phyloP scores from a whole-genome alignment of 1,140 invertebrate genomes.

The Leucophenga varia region DNA sequence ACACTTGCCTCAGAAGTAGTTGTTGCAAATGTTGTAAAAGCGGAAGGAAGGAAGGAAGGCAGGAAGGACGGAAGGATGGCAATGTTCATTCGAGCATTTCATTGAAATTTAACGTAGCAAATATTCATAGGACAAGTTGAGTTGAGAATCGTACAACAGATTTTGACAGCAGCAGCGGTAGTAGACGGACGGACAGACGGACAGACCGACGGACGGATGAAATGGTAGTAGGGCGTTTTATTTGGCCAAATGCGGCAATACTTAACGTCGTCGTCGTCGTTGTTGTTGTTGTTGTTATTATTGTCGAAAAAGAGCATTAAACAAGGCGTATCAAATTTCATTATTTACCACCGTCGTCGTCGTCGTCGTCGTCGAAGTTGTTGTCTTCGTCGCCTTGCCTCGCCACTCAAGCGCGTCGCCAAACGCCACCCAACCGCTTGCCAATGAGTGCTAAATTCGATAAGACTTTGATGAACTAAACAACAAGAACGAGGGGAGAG shows the following conservation, averaged over 20 bases:
- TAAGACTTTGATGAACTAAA: no score
- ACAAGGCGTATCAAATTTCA: conserved; percentile 57
- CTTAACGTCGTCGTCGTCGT: conserved; percentile 16
- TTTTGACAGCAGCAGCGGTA: background rate
- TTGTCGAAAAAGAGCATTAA: conserved; percentile 48
- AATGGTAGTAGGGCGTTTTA: conserved; percentile 5
- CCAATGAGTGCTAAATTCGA: background rate
- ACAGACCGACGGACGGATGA: background rate
- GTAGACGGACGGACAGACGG: background rate
- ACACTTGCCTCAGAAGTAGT: conserved; percentile 47
- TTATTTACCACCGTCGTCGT: conserved; percentile 31
- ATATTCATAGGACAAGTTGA: no score
- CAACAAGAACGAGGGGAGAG: no score
- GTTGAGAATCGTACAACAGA: no score
- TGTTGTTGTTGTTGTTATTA: background rate
- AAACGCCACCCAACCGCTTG: background rate
- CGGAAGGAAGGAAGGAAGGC: no score
- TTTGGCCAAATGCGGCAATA: conserved; percentile 14
- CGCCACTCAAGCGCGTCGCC: background rate
- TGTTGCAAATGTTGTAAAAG: no score
- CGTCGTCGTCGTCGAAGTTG: background rate
- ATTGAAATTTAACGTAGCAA: conserved; percentile 31
- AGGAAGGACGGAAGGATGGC: no score
- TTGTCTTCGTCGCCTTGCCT: background rate
- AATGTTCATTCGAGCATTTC: conserved; percentile 52